These are phyloP conservation scores for Lophura nycthemera DNA, from an alignment of 2,113 vertebrate species.

Conservation along the genomic window DNA sequence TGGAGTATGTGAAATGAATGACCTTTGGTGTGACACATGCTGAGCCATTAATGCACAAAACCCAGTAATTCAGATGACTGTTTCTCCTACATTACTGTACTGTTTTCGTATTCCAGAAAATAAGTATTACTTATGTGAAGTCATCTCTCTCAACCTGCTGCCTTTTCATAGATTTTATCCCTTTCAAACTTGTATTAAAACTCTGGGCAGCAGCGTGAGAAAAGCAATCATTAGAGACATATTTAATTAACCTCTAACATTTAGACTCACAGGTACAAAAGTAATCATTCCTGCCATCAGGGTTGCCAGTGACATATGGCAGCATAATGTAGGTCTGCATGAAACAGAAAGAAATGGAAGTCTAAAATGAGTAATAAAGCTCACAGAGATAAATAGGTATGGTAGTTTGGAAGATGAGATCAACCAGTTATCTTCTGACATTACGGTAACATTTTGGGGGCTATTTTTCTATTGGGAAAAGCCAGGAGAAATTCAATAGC, in stretches of 20 bases:
- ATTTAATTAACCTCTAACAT: constrained; percentile 22
- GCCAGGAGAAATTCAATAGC: neutral
- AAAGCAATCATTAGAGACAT: neutral
- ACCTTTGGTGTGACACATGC: neutral
- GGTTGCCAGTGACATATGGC: neutral
- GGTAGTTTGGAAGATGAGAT: constrained; percentile 3
- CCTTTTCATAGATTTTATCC: neutral
- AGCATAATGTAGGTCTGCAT: neutral
- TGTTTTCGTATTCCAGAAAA: constrained; percentile 27
- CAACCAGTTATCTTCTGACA: neutral
- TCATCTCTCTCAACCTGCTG: neutral
- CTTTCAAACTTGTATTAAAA: neutral
- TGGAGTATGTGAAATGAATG: neutral
- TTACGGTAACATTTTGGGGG: neutral
- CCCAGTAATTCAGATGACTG: neutral
- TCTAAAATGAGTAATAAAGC: constrained; percentile 30
- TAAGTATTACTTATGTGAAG: constrained; percentile 18
- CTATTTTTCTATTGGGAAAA: neutral
- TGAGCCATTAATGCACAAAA: constrained; percentile 34
- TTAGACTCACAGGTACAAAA: constrained; percentile 8
- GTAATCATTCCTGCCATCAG: constrained; percentile 6
- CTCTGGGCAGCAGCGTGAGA: neutral
- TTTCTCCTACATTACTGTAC: constrained; percentile 1
- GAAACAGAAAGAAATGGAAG: constrained; percentile 4
- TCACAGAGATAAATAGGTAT: constrained; percentile 17